These are phyloP conservation scores for Ruditapes philippinarum DNA, from an alignment of 1,140 invertebrate genomes.

Conservation along the genomic window DNA sequence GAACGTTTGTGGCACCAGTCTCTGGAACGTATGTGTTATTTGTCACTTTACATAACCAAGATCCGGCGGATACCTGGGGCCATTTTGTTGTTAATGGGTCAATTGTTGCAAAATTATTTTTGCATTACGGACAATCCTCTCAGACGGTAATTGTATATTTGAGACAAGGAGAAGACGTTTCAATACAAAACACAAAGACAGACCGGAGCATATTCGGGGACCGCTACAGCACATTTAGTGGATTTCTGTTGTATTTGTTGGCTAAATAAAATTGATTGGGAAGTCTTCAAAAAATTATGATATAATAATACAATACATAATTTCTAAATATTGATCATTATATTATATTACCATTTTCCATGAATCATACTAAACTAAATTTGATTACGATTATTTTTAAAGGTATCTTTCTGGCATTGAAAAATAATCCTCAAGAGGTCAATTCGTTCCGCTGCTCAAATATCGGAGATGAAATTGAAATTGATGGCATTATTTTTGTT, in stretches of 20 bases:
- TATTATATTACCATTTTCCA: too few species aligned
- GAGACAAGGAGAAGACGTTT: not conserved
- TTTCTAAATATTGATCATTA: too few species aligned
- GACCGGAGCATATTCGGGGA: not conserved
- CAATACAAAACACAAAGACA: not conserved
- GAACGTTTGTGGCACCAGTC: constrained; percentile 14
- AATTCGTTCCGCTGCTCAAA: too few species aligned
- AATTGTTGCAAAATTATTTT: not conserved
- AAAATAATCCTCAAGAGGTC: too few species aligned
- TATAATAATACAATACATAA: too few species aligned
- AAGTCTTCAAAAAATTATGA: too few species aligned
- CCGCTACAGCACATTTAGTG: not conserved
- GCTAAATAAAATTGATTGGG: constrained; percentile 16
- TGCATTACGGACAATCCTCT: not conserved
- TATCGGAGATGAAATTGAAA: too few species aligned
- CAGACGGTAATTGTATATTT: not conserved
- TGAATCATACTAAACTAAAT: too few species aligned
- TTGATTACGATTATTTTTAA: too few species aligned
- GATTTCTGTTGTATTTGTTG: constrained; percentile 17
- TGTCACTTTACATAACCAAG: not conserved
- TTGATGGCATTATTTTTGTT: too few species aligned
- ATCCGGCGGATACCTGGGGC: not conserved
- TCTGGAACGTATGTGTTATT: not conserved
- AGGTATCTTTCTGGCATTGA: too few species aligned
- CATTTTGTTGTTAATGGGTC: not conserved